A percentile compares a stretch with the other conserved stretches of the same genome.
These are phyloP conservation scores for Octopus bimaculoides DNA, from an alignment of 1,140 invertebrate genomes.

Conservation along the genomic window DNA sequence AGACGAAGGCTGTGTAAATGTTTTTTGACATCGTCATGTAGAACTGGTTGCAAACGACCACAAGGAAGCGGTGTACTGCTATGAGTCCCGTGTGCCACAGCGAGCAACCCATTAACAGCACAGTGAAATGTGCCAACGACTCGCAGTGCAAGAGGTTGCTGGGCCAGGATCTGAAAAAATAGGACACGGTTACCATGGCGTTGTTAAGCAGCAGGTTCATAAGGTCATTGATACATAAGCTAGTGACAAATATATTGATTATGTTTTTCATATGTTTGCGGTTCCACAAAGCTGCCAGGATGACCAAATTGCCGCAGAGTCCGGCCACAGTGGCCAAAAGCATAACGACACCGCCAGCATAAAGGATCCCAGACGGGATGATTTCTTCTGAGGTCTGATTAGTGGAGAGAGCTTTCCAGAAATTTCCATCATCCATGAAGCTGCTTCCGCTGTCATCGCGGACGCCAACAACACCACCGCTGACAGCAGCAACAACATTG, in stretches of 20 bases:
- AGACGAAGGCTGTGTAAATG: slow-evolving; percentile 49
- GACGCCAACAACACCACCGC: no score
- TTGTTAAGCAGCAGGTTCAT: slow-evolving; percentile 54
- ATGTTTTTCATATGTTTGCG: slow-evolving; percentile 48
- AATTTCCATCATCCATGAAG: no score
- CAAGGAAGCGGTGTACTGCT: slow-evolving; percentile 54
- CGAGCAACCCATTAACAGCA: slow-evolving; percentile 51
- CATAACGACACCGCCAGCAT: slow-evolving; percentile 46
- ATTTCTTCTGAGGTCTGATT: no score
- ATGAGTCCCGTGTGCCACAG: slow-evolving; percentile 56
- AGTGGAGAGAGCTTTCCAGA: no score
- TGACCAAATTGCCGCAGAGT: slow-evolving; percentile 46
- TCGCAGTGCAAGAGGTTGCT: slow-evolving; percentile 47
- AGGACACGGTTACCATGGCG: slow-evolving; percentile 52
- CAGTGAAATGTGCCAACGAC: slow-evolving; percentile 50
- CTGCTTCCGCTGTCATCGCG: no score
- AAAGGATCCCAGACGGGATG: slow-evolving; percentile 15
- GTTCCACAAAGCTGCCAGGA: slow-evolving; percentile 39
- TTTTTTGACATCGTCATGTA: slow-evolving; percentile 54
- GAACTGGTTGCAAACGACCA: slow-evolving; percentile 53
- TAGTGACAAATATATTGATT: slow-evolving; percentile 54
- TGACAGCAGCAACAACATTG: no score
- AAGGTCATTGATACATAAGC: slow-evolving; percentile 56
- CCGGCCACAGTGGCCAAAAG: slow-evolving; percentile 40
- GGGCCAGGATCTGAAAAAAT: slow-evolving; percentile 47